A percentile compares a stretch with the other conserved stretches of the same genome.
These are phyloP conservation scores for Leptopilina clavipes DNA, from an alignment of 1,140 invertebrate species.

Conservation along the genomic window DNA sequence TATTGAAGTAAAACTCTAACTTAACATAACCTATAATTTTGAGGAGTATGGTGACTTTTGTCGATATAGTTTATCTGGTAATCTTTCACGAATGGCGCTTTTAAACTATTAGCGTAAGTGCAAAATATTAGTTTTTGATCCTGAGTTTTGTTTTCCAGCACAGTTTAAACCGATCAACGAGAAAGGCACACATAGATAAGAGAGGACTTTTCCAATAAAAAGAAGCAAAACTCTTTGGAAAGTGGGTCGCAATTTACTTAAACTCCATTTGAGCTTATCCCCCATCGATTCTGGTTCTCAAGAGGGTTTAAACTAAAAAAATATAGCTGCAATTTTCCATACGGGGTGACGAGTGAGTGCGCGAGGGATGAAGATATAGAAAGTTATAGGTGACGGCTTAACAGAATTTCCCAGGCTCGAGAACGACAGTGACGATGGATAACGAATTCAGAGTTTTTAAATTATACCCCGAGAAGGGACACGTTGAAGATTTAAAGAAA, in stretches of 20 bases:
- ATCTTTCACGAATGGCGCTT: no score
- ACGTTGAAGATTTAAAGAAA: no score
- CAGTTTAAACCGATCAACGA: no score
- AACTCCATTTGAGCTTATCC: conserved; percentile 4
- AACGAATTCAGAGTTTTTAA: neutral
- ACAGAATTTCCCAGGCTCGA: conserved; percentile 40
- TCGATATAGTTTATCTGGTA: no score
- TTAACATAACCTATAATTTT: no score
- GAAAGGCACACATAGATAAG: no score
- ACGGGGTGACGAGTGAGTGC: neutral
- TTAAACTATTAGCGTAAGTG: no score
- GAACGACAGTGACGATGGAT: neutral
- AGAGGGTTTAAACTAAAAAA: conserved; percentile 24
- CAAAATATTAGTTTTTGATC: no score
- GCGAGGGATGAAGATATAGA: neutral
- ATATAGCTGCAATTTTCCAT: conserved; percentile 1
- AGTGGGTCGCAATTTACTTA: conserved; percentile 22
- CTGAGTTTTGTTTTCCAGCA: no score
- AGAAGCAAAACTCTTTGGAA: neutral
- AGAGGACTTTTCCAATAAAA: neutral
- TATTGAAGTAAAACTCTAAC: no score
- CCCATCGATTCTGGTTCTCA: neutral
- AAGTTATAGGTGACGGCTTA: conserved; percentile 35
- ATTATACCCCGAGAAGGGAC: no score
- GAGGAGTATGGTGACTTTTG: no score